Evolutionary conservation across 2,797 vertebrate genomes (phyloP).

Genomic region (Schizopygopsis malacanthus): DNA sequence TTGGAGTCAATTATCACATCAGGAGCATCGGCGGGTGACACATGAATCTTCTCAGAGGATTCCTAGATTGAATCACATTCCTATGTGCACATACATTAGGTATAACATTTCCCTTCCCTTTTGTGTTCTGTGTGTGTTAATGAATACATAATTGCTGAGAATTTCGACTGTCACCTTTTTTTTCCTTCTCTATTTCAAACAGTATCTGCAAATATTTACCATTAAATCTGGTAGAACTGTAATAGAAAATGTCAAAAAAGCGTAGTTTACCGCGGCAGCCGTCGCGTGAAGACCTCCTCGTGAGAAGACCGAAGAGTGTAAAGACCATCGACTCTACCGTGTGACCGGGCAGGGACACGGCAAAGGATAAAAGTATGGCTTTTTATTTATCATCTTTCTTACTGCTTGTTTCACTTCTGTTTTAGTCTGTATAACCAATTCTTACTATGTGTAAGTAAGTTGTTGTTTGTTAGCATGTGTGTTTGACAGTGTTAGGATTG

Average conservation of each 20-base stretch:
- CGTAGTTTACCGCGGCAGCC: no score
- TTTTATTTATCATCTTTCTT: no score
- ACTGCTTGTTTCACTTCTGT: no score
- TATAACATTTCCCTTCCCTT: slow-evolving; percentile 14
- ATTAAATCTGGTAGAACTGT: neutral
- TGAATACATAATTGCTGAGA: slow-evolving; percentile 19
- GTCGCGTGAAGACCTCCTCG: no score
- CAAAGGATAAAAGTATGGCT: no score
- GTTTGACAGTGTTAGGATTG: no score
- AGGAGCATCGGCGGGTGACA: neutral
- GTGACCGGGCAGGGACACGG: no score
- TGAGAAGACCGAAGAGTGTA: no score
- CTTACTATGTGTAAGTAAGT: no score
- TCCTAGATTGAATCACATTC: slow-evolving; percentile 29
- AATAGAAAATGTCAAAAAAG: neutral
- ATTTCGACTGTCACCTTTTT: neutral
- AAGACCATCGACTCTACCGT: no score
- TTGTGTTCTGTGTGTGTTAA: slow-evolving; percentile 34
- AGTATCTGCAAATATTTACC: neutral
- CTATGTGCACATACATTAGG: slow-evolving; percentile 28
- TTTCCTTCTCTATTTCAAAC: neutral
- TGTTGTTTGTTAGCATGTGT: no score
- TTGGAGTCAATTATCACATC: slow-evolving; percentile 42
- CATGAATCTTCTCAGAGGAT: slow-evolving; percentile 15
- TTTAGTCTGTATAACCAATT: no score